Percentiles rank a stretch among this genome's conserved stretches.
Evolutionary conservation across 1,140 invertebrate genomes (phyloP).

Genomic region (Orchesella cincta): DNA sequence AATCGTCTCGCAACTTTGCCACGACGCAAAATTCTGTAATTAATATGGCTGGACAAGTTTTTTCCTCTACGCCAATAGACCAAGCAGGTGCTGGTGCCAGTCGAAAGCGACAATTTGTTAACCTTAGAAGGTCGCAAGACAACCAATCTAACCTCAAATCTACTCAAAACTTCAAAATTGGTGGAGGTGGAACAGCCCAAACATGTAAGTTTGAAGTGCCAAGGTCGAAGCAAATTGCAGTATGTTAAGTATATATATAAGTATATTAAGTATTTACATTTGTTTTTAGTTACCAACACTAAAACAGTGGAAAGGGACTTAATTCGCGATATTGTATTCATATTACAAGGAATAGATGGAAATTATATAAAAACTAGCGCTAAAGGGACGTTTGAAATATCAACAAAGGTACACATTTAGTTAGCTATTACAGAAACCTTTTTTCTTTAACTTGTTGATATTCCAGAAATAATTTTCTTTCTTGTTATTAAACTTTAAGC

Average conservation of each 20-base stretch:
- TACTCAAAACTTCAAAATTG: too few relatives aligned
- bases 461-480: conserved; percentile 22
- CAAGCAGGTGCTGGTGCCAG: too few relatives aligned
- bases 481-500: conserved; percentile 50
- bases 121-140: too few relatives aligned
- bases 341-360: conserved; percentile 79
- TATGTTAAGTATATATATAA: neutral
- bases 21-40: too few relatives aligned
- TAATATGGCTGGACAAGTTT: too few relatives aligned
- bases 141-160: too few relatives aligned
- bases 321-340: conserved; percentile 76
- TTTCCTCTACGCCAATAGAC: too few relatives aligned
- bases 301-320: conserved; percentile 59
- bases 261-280: neutral
- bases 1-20: too few relatives aligned
- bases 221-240: too few relatives aligned
- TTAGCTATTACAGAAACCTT: conserved; percentile 26
- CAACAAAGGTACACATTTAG: conserved; percentile 59
- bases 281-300: conserved; percentile 1
- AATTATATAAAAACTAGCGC: conserved; percentile 70
- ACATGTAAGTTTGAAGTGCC: too few relatives aligned
- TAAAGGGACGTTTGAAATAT: conserved; percentile 64
- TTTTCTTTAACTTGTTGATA: conserved; percentile 36
- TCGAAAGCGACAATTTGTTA: too few relatives aligned
- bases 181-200: too few relatives aligned